Base-by-base conservation (phyloP, 2,113 vertebrate genomes). In the Tenebrosternarchus preto region DNA sequence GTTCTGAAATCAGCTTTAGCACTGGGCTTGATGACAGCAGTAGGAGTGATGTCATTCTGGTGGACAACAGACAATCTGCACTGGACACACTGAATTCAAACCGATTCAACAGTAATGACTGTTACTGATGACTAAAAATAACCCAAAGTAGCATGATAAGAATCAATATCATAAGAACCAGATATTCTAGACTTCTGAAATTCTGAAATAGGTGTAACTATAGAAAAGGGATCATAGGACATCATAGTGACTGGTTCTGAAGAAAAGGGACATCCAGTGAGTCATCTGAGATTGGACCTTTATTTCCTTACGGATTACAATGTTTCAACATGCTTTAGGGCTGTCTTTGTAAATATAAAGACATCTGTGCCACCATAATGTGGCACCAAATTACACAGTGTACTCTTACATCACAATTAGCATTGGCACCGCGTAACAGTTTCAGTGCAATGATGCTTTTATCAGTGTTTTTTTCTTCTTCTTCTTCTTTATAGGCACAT, bases 31-130 rank as follows among this genome's bases (percentile, higher is more conserved):
- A 76, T 87, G 55, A 76, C 85, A 7, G 39, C 59, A 79, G 77
- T 82, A 24, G 93, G 93, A 2, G 63, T 93, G 46, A 16, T 91
- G 69, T 83, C 90, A 74, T 90, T 89, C 82, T 91, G 86, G 88
- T 86, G 90, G 85, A 85, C 83, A 68, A 85, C 85, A 81, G 86
- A 91, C 55, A 84, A 85, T 67, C 72, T 83, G 22, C 87, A 89
- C 6, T 89, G 85, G 87, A 67, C 46, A 39, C 33, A 80, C 77
- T 79, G 77, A 73, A 55, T 43, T 31, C n/a, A 71, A 46, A 63
- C 19, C 15, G n/a, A n/a, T n/a, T n/a, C n/a, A n/a, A n/a, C n/a
- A n/a, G n/a, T n/a, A n/a, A n/a, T 53, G 6, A 73, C 8, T 46
- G 2, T n/a, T 71, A 50, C 43, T 31, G 9, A 2, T 22, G 8